Evolutionary conservation across 2,888 invertebrate genomes (phyloP).

Genomic region (Hanleya hanleyi): DNA sequence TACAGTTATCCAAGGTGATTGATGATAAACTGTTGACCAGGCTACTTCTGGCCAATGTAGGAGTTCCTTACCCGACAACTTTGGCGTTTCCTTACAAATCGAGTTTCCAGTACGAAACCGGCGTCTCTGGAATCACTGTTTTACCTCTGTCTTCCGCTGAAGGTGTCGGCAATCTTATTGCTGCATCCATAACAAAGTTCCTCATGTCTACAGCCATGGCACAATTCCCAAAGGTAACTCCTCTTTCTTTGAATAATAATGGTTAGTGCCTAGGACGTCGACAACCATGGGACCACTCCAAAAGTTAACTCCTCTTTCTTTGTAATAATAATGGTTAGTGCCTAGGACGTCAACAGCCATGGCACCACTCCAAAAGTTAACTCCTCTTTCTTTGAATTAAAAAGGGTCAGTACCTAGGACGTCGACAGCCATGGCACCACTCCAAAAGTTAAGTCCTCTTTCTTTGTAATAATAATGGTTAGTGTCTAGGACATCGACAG

Average conservation of each 20-base stretch:
- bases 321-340: too few species aligned
- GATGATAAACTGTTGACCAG: conserved; percentile 55
- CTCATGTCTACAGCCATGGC: background rate
- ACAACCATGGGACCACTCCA: too few species aligned
- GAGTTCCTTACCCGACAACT: conserved; percentile 40
- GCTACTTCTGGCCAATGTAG: conserved; percentile 38
- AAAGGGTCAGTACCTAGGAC: too few species aligned
- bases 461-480: too few species aligned
- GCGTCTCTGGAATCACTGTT: conserved; percentile 22
- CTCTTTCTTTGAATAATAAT: background rate
- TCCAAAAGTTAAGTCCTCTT: too few species aligned
- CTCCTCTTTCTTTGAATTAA: too few species aligned
- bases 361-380: too few species aligned
- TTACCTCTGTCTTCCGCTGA: conserved; percentile 15
- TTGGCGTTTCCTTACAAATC: conserved; percentile 36
- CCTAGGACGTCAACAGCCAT: too few species aligned
- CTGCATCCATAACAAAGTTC: background rate
- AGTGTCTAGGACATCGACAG: too few species aligned
- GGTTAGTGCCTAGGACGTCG: too few species aligned
- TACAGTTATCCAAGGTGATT: conserved; percentile 36
- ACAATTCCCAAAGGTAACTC: background rate
- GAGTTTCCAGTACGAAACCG: conserved; percentile 4
- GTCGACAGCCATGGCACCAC: too few species aligned
- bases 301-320: too few species aligned
- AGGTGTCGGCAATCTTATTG: conserved; percentile 10